phyloP scores from a whole-genome alignment of 2,113 vertebrate genomes.

The Pardalotus punctatus region DNA sequence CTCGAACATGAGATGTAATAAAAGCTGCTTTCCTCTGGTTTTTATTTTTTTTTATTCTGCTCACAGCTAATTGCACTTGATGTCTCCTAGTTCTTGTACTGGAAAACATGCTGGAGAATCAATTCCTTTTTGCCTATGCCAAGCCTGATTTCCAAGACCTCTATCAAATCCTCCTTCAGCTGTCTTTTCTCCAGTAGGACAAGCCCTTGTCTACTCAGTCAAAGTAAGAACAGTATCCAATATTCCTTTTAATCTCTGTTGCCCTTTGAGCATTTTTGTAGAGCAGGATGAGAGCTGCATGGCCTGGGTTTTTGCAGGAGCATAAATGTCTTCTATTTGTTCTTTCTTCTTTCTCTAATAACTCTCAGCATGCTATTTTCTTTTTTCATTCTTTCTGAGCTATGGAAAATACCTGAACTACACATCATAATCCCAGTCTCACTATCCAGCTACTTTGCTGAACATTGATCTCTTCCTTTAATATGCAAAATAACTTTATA shows the following conservation, averaged over 20 bases:
- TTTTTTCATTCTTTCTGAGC: not conserved
- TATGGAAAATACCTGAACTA: not conserved
- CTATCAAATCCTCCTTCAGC: not conserved
- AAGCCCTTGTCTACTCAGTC: not conserved
- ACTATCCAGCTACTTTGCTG: not conserved
- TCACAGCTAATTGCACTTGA: not conserved
- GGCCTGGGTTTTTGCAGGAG: not conserved
- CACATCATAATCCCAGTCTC: not conserved
- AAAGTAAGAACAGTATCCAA: not conserved
- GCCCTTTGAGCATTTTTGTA: not conserved
- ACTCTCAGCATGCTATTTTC: not conserved
- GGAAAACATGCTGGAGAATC: not conserved
- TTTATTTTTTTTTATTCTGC: not conserved
- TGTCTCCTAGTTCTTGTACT: not conserved
- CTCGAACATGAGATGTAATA: fast-evolving
- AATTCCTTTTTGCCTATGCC: not conserved
- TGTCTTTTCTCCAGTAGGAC: not conserved
- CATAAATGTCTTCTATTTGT: not conserved
- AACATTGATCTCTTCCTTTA: not conserved
- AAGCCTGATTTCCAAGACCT: not conserved
- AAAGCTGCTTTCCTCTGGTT: not conserved
- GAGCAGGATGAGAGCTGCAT: not conserved
- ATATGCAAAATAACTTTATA: not conserved
- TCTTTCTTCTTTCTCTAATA: not conserved
- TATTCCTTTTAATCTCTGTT: not conserved